phyloP scores from a whole-genome alignment of 2,113 vertebrate species.

The Syngnathus scovelli region DNA sequence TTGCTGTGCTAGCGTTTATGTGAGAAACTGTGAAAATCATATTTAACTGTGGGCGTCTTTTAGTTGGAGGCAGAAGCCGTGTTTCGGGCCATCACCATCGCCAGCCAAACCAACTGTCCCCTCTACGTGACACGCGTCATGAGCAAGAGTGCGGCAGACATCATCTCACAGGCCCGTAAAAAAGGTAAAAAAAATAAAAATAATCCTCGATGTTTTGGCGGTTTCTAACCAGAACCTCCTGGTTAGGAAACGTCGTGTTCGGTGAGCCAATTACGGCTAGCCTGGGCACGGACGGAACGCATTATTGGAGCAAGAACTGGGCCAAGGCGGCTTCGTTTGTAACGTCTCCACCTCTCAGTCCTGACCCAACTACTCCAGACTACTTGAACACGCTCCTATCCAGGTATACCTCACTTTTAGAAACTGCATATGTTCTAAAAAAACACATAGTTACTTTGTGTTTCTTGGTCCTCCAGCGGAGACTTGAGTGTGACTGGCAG shows the following conservation, averaged over 20 bases:
- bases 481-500: slow-evolving; percentile 92
- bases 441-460: not conserved
- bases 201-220: not conserved
- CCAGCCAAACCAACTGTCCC: slow-evolving; percentile 97
- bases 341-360: slow-evolving; percentile 91
- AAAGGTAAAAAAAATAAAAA: slow-evolving; percentile 72
- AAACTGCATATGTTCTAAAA: not conserved
- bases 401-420: slow-evolving; percentile 67
- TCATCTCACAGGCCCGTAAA: slow-evolving; percentile 96
- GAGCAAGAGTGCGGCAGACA: slow-evolving; percentile 96
- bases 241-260: slow-evolving; percentile 90
- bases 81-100: slow-evolving; percentile 93
- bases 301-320: slow-evolving; percentile 99
- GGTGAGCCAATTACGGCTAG: slow-evolving; percentile 95
- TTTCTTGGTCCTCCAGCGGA: slow-evolving; percentile 70
- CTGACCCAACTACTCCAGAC: slow-evolving; percentile 94
- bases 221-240: not conserved
- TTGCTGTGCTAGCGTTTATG: slow-evolving; percentile 20
- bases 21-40: slow-evolving; percentile 19
- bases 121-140: slow-evolving; percentile 96
- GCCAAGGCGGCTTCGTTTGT: slow-evolving; percentile 95
- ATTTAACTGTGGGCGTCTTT: slow-evolving; percentile 24
- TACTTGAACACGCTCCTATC: slow-evolving; percentile 92
- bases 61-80: slow-evolving; percentile 97
- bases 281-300: slow-evolving; percentile 91